These are phyloP conservation scores for Lucifuga dentata DNA, from an alignment of 2,113 vertebrate genomes.

Conservation along the genomic window DNA sequence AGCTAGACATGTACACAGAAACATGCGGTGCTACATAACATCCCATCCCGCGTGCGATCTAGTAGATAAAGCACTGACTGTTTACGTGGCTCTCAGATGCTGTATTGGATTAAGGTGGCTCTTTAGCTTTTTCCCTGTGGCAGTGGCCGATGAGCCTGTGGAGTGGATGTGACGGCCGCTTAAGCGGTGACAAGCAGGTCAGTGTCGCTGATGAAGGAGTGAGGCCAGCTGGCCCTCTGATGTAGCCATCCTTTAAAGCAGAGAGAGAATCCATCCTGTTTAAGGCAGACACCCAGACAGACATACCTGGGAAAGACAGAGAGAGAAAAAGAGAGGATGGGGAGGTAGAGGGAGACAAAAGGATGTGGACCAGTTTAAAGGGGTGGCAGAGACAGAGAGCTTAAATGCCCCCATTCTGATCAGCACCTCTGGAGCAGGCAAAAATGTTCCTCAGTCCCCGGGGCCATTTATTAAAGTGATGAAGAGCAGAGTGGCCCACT, in stretches of 20 bases:
- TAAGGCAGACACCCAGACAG: constrained; percentile 72
- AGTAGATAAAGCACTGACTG: constrained; percentile 74
- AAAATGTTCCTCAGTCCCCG: constrained; percentile 64
- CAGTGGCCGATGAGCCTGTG: constrained; percentile 77
- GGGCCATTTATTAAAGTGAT: constrained; percentile 81
- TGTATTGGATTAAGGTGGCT: constrained; percentile 77
- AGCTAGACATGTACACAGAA: constrained; percentile 13
- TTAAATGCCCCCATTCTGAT: constrained; percentile 74
- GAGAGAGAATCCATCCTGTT: constrained; percentile 79
- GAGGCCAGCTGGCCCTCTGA: constrained; percentile 78
- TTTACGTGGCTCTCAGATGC: constrained; percentile 67
- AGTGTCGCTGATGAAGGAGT: constrained; percentile 79
- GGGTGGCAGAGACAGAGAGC: constrained; percentile 68
- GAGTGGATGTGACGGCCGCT: constrained; percentile 81
- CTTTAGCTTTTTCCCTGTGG: constrained; percentile 71
- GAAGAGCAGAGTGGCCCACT: constrained; percentile 67
- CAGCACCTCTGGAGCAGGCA: constrained; percentile 71
- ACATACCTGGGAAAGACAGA: constrained; percentile 46
- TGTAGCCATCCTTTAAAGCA: constrained; percentile 80
- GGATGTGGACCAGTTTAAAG: constrained; percentile 60
- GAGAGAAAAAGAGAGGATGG: constrained; percentile 7
- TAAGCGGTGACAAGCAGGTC: constrained; percentile 82
- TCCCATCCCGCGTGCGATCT: constrained; percentile 26
- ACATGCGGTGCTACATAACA: constrained; percentile 28
- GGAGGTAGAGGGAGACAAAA: constrained; percentile 48